Evolutionary conservation across 2,888 invertebrate genomes (phyloP).

Genomic region (Meghimatium bilineatum): DNA sequence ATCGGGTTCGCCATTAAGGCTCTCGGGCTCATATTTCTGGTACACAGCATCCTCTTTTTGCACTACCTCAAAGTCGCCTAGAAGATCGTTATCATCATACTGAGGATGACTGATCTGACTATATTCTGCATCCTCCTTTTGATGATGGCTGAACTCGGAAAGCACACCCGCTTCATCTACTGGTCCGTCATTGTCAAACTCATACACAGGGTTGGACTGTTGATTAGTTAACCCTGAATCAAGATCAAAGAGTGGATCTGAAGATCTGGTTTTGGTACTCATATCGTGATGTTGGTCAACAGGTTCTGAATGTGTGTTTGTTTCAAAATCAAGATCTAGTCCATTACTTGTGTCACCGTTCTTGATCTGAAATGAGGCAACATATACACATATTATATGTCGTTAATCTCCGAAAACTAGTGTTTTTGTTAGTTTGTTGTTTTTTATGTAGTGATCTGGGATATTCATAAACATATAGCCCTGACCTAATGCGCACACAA

Average conservation of each 20-base stretch:
- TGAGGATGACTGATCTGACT: not conserved
- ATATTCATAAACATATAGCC: no score
- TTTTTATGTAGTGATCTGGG: no score
- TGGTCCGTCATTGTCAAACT: not conserved
- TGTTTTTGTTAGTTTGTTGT: no score
- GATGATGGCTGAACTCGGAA: not conserved
- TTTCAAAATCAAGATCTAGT: slow-evolving; percentile 37
- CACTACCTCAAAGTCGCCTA: slow-evolving; percentile 16
- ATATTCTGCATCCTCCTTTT: not conserved
- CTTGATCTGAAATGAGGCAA: slow-evolving; percentile 6
- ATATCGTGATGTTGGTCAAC: slow-evolving; percentile 7
- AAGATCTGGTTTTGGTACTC: slow-evolving; percentile 13
- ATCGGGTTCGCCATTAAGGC: not conserved
- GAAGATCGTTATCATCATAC: slow-evolving; percentile 11
- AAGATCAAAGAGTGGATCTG: slow-evolving; percentile 54
- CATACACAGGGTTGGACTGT: slow-evolving; percentile 25
- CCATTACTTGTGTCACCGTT: slow-evolving; percentile 25
- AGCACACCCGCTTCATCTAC: not conserved
- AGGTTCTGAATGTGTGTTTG: slow-evolving; percentile 25
- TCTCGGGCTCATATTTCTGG: not conserved
- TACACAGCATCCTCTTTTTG: not conserved
- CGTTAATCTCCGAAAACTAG: no score
- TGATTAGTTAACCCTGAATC: not conserved
- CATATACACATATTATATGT: not conserved
- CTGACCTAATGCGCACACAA: no score